Percentiles rank a stretch among this genome's conserved stretches.
Evolutionary conservation across 2,797 vertebrate species (phyloP).

Genomic region (Eupleurogrammus muticus): DNA sequence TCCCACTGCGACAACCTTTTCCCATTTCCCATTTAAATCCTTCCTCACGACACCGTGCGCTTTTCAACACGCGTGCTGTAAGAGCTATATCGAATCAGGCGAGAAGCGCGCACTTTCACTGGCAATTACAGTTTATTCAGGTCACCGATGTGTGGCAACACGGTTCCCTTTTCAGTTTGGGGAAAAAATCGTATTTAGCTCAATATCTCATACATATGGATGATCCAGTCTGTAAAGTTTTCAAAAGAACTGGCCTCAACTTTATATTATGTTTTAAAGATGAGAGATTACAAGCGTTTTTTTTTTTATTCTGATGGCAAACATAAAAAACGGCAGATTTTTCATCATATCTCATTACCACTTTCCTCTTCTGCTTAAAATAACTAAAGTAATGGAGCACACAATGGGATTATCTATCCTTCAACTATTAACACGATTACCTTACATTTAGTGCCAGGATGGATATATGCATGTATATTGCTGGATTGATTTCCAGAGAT

Average conservation of each 20-base stretch:
- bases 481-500: slow-evolving; percentile 9
- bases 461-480: neutral
- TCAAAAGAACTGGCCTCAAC: neutral
- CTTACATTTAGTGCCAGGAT: neutral
- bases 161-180: neutral
- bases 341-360: neutral
- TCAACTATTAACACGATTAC: neutral
- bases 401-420: neutral
- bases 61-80: slow-evolving; percentile 16
- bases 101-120: slow-evolving; percentile 9
- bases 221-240: neutral
- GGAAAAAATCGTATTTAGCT: neutral
- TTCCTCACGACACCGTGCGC: neutral
- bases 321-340: neutral
- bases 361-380: neutral
- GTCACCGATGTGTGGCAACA: slow-evolving; percentile 2
- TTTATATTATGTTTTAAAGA: neutral
- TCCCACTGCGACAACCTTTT: slow-evolving; percentile 40
- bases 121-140: slow-evolving; percentile 28
- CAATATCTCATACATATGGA: neutral
- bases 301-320: neutral
- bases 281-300: neutral
- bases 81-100: slow-evolving; percentile 42
- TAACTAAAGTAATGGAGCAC: neutral
- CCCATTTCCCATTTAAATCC: slow-evolving; percentile 21